Evolutionary conservation across 2,797 vertebrate species (phyloP).

Genomic region (Fistularia tabacaria): DNA sequence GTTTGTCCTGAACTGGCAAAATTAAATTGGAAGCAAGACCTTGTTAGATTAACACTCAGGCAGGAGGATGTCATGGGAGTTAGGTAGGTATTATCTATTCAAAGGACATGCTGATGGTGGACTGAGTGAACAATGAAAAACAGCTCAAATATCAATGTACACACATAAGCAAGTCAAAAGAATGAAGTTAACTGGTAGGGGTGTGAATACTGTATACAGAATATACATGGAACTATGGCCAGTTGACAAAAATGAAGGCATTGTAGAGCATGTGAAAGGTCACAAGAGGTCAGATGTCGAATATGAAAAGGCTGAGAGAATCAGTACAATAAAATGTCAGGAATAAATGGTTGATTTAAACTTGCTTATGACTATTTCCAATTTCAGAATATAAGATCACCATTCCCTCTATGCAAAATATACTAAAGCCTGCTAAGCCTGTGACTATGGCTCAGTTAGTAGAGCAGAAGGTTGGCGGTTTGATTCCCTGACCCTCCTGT

Average conservation of each 20-base stretch:
- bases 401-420: too few species aligned
- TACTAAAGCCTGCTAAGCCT: too few species aligned
- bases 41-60: not conserved
- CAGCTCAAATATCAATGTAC: constrained; percentile 41
- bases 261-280: constrained; percentile 12
- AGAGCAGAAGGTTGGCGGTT: too few species aligned
- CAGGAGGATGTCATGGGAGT: constrained; percentile 23
- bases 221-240: too few species aligned
- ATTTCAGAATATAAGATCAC: not conserved
- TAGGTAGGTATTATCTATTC: constrained; percentile 38
- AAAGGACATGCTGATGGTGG: constrained; percentile 29
- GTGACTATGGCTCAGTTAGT: too few species aligned
- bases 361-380: not conserved
- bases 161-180: constrained; percentile 8
- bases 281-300: constrained; percentile 10
- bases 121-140: constrained; percentile 33
- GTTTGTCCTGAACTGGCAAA: constrained; percentile 6
- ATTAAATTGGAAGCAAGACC: constrained; percentile 14
- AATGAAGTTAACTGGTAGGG: too few species aligned
- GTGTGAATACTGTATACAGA: too few species aligned
- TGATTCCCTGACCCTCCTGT: too few species aligned
- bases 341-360: constrained; percentile 16
- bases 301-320: constrained; percentile 4
- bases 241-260: too few species aligned
- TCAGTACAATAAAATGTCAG: not conserved